Evolutionary conservation across 2,113 vertebrate species (phyloP).

Genomic region (Acrocephalus kingi): DNA sequence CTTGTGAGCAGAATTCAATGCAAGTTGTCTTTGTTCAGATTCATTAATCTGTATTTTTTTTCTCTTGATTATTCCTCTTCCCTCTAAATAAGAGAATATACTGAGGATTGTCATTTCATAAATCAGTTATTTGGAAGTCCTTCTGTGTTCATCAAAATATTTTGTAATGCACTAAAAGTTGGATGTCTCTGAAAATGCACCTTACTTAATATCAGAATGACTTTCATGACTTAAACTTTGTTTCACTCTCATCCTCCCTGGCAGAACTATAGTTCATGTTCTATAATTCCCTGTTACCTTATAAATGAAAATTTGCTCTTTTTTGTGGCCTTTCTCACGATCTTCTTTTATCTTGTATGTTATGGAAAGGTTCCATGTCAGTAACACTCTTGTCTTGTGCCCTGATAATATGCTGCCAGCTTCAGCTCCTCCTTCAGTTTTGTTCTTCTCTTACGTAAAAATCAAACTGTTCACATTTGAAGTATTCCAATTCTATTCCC

Average conservation of each 20-base stretch:
- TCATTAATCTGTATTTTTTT: neutral
- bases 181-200: neutral
- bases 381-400: neutral
- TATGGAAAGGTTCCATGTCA: neutral
- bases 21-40: neutral
- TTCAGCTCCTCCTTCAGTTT: constrained; percentile 24
- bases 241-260: neutral
- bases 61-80: neutral
- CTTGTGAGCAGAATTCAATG: neutral
- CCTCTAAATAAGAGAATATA: neutral
- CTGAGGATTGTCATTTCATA: neutral
- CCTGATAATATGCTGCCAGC: constrained; percentile 23
- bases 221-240: neutral
- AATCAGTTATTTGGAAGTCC: neutral
- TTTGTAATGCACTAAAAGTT: neutral
- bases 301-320: neutral
- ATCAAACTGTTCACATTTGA: constrained; percentile 6
- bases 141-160: neutral
- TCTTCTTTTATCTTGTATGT: neutral
- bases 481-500: neutral
- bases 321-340: neutral
- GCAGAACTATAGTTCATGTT: neutral
- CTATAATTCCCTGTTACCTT: neutral
- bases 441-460: constrained; percentile 34
- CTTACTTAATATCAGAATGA: neutral